Conservation (phyloP, 2,797 vertebrate species). For the Cossypha heuglini region DNA sequence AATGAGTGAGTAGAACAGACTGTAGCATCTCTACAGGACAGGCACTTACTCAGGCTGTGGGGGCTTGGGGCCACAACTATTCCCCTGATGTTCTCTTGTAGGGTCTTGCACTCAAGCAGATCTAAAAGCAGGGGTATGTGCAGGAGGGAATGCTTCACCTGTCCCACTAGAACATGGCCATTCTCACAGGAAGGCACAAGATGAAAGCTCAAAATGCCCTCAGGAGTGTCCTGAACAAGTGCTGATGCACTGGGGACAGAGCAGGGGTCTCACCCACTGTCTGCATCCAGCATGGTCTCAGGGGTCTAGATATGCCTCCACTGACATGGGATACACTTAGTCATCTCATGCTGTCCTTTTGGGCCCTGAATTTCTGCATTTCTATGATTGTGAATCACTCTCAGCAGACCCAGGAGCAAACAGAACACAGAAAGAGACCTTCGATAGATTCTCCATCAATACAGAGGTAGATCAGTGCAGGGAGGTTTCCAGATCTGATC, state of each 20-base stretch:
- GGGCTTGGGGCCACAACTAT: background rate
- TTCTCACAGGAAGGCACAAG: background rate
- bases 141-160: background rate
- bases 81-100: background rate
- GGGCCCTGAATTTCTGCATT: background rate
- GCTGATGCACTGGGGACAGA: background rate
- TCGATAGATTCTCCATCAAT: background rate
- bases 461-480: background rate
- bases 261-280: background rate
- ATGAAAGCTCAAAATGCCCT: background rate
- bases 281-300: rapidly evolving
- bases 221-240: background rate
- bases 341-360: background rate
- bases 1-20: background rate
- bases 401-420: background rate
- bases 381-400: background rate
- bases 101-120: background rate
- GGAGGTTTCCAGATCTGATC: background rate
- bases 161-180: background rate
- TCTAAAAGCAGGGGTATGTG: background rate
- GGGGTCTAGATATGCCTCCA: background rate
- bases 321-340: background rate
- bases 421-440: background rate
- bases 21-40: background rate
- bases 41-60: background rate